These are phyloP conservation scores for Cassiopea xamachana DNA, from an alignment of 30 jellyfish, hydroid and myxozoan genomes.

Conservation along the genomic window DNA sequence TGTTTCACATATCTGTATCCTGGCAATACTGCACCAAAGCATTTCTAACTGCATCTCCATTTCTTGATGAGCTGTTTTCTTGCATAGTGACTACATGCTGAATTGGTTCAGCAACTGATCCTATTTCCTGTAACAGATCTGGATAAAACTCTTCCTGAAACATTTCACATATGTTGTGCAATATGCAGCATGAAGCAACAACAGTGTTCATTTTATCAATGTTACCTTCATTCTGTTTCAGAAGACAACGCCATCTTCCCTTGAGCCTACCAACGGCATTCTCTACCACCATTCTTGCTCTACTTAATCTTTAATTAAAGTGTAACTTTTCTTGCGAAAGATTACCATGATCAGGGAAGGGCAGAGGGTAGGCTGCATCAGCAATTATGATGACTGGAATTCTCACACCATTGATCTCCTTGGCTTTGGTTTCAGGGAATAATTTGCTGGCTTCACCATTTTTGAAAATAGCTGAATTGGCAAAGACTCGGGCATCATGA, in stretches of 20 bases:
- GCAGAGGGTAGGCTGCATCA: constrained; percentile 58
- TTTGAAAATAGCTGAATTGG: constrained; percentile 1
- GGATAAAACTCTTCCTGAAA: constrained; percentile 17
- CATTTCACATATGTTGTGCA: constrained; percentile 25
- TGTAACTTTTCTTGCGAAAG: constrained; percentile 27
- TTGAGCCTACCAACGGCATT: neutral
- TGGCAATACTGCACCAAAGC: neutral
- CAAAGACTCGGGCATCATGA: too few species aligned
- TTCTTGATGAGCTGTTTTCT: neutral
- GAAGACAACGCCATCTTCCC: constrained; percentile 30
- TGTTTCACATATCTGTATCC: neutral
- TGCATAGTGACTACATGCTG: neutral
- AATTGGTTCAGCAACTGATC: neutral
- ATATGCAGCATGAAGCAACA: constrained; percentile 37
- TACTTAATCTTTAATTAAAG: neutral
- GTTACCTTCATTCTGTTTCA: constrained; percentile 41
- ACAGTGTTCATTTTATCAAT: constrained; percentile 7
- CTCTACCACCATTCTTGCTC: neutral
- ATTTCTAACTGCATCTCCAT: neutral
- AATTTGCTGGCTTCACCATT: constrained; percentile 23
- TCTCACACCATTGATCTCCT: too few species aligned
- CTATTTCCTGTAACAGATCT: constrained; percentile 34
- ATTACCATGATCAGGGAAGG: constrained; percentile 18
- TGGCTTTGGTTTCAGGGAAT: too few species aligned
- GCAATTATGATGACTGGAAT: constrained; percentile 5